These are phyloP conservation scores for Augochlorella aurata DNA, from an alignment of 2,888 invertebrate species.

Conservation along the genomic window DNA sequence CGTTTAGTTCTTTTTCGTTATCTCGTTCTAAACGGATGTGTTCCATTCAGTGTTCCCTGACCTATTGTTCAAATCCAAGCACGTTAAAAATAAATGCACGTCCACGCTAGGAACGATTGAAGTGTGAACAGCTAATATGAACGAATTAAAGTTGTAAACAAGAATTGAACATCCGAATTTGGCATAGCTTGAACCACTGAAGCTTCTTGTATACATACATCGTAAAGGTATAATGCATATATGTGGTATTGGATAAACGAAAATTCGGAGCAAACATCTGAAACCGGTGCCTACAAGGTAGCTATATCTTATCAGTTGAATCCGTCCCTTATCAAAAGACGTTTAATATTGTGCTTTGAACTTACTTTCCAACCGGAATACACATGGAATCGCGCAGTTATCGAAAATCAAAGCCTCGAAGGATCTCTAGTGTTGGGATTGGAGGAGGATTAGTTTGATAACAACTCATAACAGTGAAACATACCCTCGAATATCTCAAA, in stretches of 20 bases:
- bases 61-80: too few relatives aligned
- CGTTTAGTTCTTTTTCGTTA: too few relatives aligned
- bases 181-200: background rate
- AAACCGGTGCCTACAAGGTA: background rate
- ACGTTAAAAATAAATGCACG: too few relatives aligned
- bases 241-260: background rate
- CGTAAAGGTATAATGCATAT: background rate
- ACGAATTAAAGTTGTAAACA: background rate
- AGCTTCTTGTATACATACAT: background rate
- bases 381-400: background rate
- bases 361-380: background rate
- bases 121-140: too few relatives aligned
- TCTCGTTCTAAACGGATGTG: too few relatives aligned
- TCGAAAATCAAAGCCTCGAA: background rate
- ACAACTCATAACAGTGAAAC: background rate
- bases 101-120: too few relatives aligned
- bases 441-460: background rate
- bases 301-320: constrained; percentile 2
- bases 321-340: background rate
- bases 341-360: background rate
- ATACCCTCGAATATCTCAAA: background rate
- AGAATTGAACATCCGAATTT: background rate
- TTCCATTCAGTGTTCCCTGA: too few relatives aligned
- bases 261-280: background rate
- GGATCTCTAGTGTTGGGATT: background rate